Percentiles rank a stretch among this genome's conserved stretches.
These are phyloP conservation scores for Propithecus deckenii DNA, from an alignment of 2,797 vertebrate genomes.

Conservation along the genomic window DNA sequence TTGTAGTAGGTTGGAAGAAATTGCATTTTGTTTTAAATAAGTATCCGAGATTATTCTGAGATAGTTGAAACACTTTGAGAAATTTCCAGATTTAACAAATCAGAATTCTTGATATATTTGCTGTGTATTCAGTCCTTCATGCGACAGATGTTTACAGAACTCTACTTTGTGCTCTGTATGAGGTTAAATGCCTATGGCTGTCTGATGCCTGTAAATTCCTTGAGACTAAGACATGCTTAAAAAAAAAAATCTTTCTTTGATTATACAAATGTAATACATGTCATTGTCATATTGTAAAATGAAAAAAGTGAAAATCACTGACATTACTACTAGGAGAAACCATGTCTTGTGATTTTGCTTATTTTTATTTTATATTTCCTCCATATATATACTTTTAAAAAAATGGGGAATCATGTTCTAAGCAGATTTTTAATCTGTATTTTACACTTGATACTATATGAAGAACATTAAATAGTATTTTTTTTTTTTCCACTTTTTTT, in stretches of 20 bases:
- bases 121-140: not conserved
- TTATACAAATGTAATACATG: not conserved
- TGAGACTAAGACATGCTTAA: not conserved
- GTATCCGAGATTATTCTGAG: not conserved
- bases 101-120: constrained; percentile 45
- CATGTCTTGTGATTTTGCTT: constrained; percentile 18
- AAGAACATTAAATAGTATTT: not conserved
- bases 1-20: not conserved
- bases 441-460: not conserved
- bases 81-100: constrained; percentile 37
- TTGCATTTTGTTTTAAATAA: constrained; percentile 45
- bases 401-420: not conserved
- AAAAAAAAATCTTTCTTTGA: not conserved
- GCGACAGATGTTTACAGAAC: constrained; percentile 18
- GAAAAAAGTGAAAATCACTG: constrained; percentile 21
- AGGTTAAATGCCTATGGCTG: not conserved
- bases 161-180: not conserved
- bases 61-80: constrained; percentile 31
- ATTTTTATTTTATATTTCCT: constrained; percentile 26
- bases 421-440: not conserved
- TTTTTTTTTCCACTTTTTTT: too few relatives aligned
- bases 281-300: not conserved
- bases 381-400: not conserved
- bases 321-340: not conserved
- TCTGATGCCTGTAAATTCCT: not conserved